Conservation (phyloP, 1,140 invertebrate genomes). For the Macrostomum lignano region DNA sequence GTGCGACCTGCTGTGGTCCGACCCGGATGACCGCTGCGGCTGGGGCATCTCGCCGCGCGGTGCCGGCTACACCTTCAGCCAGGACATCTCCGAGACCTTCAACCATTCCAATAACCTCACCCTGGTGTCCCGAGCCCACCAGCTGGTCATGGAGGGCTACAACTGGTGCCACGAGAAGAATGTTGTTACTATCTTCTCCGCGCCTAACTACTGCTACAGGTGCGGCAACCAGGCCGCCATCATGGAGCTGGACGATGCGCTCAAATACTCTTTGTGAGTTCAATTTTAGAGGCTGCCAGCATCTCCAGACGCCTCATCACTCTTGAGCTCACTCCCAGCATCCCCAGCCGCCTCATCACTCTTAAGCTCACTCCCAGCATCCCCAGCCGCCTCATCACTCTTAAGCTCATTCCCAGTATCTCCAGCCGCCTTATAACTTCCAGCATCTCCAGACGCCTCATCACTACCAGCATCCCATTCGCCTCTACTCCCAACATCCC, state of each 20-base stretch:
- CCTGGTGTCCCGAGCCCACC: slow-evolving; percentile 86
- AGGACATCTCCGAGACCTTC: slow-evolving; percentile 97
- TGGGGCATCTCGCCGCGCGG: slow-evolving; percentile 98
- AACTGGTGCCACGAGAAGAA: slow-evolving; percentile 99
- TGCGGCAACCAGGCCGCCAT: slow-evolving; percentile 99
- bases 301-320: too few relatives aligned
- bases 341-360: too few relatives aligned
- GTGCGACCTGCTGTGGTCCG: slow-evolving; percentile 63
- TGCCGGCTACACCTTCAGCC: slow-evolving; percentile 94
- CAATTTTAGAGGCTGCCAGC: too few relatives aligned
- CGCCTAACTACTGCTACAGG: slow-evolving; percentile 97
- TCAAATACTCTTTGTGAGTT: slow-evolving; percentile 99
- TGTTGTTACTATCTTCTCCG: slow-evolving; percentile 96
- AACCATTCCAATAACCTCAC: slow-evolving; percentile 96
- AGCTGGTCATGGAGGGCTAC: slow-evolving; percentile 96
- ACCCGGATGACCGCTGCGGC: slow-evolving; percentile 71
- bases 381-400: too few relatives aligned
- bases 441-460: too few relatives aligned
- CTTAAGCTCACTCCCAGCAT: too few relatives aligned
- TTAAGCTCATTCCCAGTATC: too few relatives aligned
- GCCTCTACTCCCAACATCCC: too few relatives aligned
- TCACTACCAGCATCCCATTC: too few relatives aligned
- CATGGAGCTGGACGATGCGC: slow-evolving; percentile 97
- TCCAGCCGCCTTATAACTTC: too few relatives aligned
- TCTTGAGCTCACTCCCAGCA: too few relatives aligned